Percentiles rank a stretch among this genome's conserved stretches.
Evolutionary conservation across 1,140 invertebrate species (phyloP).

Genomic region (Campoletis sonorensis): DNA sequence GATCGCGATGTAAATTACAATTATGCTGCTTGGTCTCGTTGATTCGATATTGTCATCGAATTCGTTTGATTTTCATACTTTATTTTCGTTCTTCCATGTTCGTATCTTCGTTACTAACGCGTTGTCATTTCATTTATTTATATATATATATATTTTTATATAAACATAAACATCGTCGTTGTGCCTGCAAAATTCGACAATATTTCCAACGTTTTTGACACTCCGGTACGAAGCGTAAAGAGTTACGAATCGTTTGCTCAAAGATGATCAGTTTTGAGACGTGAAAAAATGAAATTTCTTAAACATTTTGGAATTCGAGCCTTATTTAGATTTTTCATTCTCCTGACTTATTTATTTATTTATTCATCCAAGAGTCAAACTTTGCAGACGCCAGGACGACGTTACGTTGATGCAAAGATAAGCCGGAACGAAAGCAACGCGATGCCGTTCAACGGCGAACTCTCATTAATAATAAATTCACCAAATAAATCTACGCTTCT

Average conservation of each 20-base stretch:
- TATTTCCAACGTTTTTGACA: too few species aligned
- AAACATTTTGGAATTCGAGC: too few species aligned
- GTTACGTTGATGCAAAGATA: too few species aligned
- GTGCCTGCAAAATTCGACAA: neutral
- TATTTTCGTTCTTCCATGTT: constrained; percentile 14
- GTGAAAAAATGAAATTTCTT: too few species aligned
- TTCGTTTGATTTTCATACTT: neutral
- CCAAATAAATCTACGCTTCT: neutral
- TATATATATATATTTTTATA: neutral
- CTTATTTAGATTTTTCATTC: too few species aligned
- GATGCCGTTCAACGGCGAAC: neutral
- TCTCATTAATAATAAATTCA: neutral
- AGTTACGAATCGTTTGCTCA: too few species aligned
- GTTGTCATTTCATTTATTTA: neutral
- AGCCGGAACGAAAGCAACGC: neutral
- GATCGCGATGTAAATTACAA: constrained; percentile 18
- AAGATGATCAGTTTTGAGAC: too few species aligned
- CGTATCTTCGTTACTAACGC: neutral
- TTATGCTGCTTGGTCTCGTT: constrained; percentile 18
- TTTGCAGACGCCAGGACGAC: too few species aligned
- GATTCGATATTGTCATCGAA: neutral
- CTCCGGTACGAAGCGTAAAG: too few species aligned
- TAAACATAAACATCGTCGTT: neutral
- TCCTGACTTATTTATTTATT: too few species aligned
- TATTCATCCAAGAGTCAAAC: too few species aligned